Evolutionary conservation across 2,797 vertebrate genomes (phyloP).

Genomic region (Neosalanx taihuensis): DNA sequence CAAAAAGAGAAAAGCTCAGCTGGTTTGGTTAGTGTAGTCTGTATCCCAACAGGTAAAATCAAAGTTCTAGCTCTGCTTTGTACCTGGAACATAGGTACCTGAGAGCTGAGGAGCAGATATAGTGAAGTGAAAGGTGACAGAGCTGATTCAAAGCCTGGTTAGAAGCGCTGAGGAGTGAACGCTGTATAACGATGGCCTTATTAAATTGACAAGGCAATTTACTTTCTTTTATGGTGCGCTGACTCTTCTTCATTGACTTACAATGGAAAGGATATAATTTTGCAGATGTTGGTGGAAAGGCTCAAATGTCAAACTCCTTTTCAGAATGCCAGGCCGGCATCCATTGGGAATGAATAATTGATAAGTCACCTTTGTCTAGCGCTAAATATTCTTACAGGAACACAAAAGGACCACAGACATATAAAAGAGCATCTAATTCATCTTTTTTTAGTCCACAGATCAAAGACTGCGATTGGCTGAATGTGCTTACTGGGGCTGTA

Average conservation of each 20-base stretch:
- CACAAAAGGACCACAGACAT: conserved; percentile 78
- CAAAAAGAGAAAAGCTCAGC: no score
- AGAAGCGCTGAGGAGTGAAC: conserved; percentile 75
- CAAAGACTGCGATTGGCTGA: conserved; percentile 56
- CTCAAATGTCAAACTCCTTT: conserved; percentile 97
- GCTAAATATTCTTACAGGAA: conserved; percentile 94
- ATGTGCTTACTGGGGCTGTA: background rate
- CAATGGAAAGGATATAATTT: conserved; percentile 97
- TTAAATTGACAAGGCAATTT: conserved; percentile 97
- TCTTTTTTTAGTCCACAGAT: conserved; percentile 82
- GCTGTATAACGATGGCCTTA: conserved; percentile 91
- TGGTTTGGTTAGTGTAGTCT: no score
- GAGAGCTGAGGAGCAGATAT: conserved; percentile 50
- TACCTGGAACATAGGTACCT: conserved; percentile 32
- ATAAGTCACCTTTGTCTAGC: conserved; percentile 94
- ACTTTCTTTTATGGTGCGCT: conserved; percentile 88
- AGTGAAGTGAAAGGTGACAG: conserved; percentile 12
- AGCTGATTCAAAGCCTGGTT: conserved; percentile 74
- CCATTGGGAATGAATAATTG: conserved; percentile 90
- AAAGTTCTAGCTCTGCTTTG: no score
- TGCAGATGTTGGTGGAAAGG: conserved; percentile 95
- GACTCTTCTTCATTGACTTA: conserved; percentile 91
- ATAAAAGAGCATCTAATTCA: conserved; percentile 79
- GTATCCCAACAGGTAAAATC: no score
- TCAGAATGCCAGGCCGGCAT: conserved; percentile 86